phyloP scores from a whole-genome alignment of 2,113 vertebrate species.

The Verasper variegatus region DNA sequence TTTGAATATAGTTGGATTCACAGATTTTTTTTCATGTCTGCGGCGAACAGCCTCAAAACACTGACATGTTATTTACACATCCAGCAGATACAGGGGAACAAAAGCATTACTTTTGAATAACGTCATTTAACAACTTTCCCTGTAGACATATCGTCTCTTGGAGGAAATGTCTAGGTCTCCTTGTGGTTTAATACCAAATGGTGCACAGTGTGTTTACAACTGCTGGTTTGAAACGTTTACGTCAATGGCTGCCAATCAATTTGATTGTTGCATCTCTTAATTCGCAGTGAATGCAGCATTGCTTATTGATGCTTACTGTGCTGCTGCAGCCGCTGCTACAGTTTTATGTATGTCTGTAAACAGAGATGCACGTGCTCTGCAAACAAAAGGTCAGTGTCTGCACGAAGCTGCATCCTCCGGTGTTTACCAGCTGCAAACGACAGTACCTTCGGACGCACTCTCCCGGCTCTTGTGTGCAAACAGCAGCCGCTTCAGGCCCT shows the following conservation, averaged over 20 bases:
- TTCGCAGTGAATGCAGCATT: not conserved
- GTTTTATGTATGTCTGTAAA: not conserved
- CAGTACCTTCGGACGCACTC: not conserved
- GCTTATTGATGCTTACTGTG: not conserved
- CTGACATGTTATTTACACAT: not conserved
- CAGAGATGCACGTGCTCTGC: not conserved
- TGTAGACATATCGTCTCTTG: too few species aligned
- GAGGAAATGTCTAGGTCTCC: too few species aligned
- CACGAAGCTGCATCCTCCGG: not conserved
- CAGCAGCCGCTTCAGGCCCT: constrained; percentile 74
- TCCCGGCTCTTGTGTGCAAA: constrained; percentile 46
- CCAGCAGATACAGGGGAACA: not conserved
- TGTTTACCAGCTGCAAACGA: not conserved
- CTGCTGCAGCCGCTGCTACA: too few species aligned
- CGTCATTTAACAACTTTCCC: too few species aligned
- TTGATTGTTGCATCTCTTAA: too few species aligned
- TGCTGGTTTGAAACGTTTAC: too few species aligned
- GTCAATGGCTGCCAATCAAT: too few species aligned
- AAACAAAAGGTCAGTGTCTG: not conserved
- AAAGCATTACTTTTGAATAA: not conserved
- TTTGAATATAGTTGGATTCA: too few species aligned
- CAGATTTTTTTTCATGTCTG: too few species aligned
- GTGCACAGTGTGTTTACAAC: too few species aligned
- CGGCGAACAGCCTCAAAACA: too few species aligned
- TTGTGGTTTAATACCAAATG: too few species aligned